Evolutionary conservation across 2,113 vertebrate species (phyloP).

Genomic region (Paraplagusia blochii): DNA sequence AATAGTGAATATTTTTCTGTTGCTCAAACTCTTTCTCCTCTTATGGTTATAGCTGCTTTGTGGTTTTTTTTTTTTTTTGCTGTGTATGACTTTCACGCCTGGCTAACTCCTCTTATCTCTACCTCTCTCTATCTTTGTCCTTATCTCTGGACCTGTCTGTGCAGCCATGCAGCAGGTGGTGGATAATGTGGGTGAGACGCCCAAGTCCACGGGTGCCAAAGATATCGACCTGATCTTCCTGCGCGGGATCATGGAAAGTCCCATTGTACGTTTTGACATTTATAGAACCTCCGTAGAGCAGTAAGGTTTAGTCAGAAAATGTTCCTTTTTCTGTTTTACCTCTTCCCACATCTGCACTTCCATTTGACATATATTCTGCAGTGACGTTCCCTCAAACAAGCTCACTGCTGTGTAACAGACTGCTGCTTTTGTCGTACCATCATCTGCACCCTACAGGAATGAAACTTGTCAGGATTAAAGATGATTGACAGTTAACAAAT

Average conservation of each 20-base stretch:
- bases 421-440: slow-evolving; percentile 15
- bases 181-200: slow-evolving; percentile 87
- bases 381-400: slow-evolving; percentile 17
- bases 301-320: slow-evolving; percentile 13
- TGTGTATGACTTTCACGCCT: slow-evolving; percentile 39
- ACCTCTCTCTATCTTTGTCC: slow-evolving; percentile 4
- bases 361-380: neutral
- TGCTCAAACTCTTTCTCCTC: neutral
- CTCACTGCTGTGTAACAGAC: slow-evolving; percentile 11
- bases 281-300: slow-evolving; percentile 90
- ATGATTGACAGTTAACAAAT: slow-evolving; percentile 8
- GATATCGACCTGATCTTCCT: slow-evolving; percentile 98
- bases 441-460: slow-evolving; percentile 3
- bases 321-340: too few species aligned
- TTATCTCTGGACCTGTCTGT: slow-evolving; percentile 19
- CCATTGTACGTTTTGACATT: slow-evolving; percentile 83
- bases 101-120: slow-evolving; percentile 23
- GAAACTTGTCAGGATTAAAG: slow-evolving; percentile 5
- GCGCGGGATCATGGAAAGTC: slow-evolving; percentile 98
- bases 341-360: slow-evolving; percentile 14
- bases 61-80: slow-evolving; percentile 14
- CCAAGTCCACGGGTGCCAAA: slow-evolving; percentile 87
- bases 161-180: slow-evolving; percentile 95
- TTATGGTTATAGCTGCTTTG: neutral
- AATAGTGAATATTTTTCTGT: neutral